A percentile compares a stretch with the other conserved stretches of the same genome.
Evolutionary conservation across 2,888 invertebrate genomes (phyloP).

Genomic region (Nemotelus pantherinus): DNA sequence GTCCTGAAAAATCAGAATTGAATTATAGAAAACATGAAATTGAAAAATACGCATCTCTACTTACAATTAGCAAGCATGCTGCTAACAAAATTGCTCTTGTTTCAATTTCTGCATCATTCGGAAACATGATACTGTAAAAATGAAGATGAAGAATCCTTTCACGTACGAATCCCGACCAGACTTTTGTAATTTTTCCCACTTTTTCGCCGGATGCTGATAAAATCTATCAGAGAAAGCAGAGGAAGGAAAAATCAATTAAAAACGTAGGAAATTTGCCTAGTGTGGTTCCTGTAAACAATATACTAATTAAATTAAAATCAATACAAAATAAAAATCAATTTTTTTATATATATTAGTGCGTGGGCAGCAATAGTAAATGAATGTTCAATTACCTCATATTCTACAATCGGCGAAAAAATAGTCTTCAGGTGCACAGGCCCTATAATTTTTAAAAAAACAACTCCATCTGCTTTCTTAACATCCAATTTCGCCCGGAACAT

Average conservation of each 20-base stretch:
- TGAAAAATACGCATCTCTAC: slow-evolving; percentile 57
- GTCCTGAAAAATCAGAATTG: slow-evolving; percentile 17
- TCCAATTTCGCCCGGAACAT: not conserved
- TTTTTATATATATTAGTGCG: not conserved
- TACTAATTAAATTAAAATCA: not conserved
- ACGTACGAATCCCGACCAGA: slow-evolving; percentile 80
- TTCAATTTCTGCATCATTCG: slow-evolving; percentile 81
- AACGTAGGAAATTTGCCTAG: too few relatives aligned
- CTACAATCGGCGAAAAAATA: not conserved
- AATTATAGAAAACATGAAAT: not conserved
- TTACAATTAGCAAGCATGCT: slow-evolving; percentile 78
- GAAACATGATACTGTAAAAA: slow-evolving; percentile 86
- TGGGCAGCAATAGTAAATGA: not conserved
- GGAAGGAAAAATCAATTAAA: not conserved
- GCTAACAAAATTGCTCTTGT: slow-evolving; percentile 79
- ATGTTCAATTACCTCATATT: slow-evolving; percentile 1
- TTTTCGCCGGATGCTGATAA: slow-evolving; percentile 75
- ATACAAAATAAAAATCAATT: not conserved
- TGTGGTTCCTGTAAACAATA: not conserved
- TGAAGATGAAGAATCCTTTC: slow-evolving; percentile 84
- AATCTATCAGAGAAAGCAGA: slow-evolving; percentile 66
- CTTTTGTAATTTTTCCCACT: slow-evolving; percentile 84
- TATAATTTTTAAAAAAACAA: not conserved
- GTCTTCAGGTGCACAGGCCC: not conserved
- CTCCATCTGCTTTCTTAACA: not conserved